Evolutionary conservation across 1,140 invertebrate species (phyloP), one percentile per base, ranked within the genome.

Genomic region (Drosophila simulans): DNA sequence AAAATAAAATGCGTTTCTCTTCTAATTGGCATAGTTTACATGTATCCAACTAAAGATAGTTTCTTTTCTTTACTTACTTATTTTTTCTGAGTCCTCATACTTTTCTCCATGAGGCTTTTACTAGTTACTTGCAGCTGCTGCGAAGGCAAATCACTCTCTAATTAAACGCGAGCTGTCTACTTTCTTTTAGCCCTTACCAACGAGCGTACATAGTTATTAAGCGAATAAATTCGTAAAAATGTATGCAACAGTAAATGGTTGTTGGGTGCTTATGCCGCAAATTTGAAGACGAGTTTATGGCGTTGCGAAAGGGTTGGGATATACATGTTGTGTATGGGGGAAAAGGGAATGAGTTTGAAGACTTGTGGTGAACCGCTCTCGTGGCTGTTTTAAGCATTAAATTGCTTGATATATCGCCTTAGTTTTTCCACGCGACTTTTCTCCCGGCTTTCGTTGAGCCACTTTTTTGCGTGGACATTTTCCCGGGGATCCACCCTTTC

Each of bases 371-470:
- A 70, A 78, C 68, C 73, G 48, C 77, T 53, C 58, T 62, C 54
- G 73, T 63, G 80, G 83, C 79, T 56, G 79, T 86, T 83, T 80
- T 89, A 52, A 83, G 84, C 83, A 88, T 88, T 89, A 88, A 88
- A 88, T 88, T 83, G 83, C 84, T 83, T 88, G 83, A 88, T 89
- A 86, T 88, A 88, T 88, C 66, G 83, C 58, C 37, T 64, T 45
- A 69, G 51, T 53, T 57, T 80, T 70, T 56, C 52, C 53, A 34
- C 59, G 63, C 59, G 76, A 78, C 71, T 78, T 78, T 82, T 81
- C 39, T 75, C 74, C 75, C 42, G 35, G 49, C 27, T 49, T 64
- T 59, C 17, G 12, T 20, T 34, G 27, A 15, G 22, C 40, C 45
- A 46, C 52, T 63, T 49, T 70, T 72, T 75, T 42, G 39, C 46